phyloP scores from a whole-genome alignment of 2,113 vertebrate genomes.

The Tamias sibiricus region DNA sequence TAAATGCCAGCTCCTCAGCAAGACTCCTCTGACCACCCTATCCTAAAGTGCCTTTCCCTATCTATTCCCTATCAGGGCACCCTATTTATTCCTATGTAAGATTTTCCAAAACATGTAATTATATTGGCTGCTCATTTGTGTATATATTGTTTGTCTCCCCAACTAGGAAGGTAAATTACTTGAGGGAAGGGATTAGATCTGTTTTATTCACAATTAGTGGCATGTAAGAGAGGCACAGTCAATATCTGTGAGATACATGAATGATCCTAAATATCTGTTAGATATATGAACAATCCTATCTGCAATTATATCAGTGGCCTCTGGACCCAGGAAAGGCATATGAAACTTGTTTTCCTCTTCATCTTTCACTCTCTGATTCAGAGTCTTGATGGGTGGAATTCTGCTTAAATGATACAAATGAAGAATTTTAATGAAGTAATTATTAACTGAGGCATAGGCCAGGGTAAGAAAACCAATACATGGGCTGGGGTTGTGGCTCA shows the following conservation, averaged over 20 bases:
- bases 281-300: not conserved
- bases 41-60: not conserved
- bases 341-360: not conserved
- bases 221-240: not conserved
- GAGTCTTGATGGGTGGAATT: not conserved
- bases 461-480: not conserved
- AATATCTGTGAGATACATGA: not conserved
- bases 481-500: too few relatives aligned
- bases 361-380: not conserved
- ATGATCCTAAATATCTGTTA: not conserved
- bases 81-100: not conserved
- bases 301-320: not conserved
- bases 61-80: not conserved
- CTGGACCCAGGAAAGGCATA: not conserved
- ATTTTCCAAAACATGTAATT: slow-evolving; percentile 1
- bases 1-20: not conserved
- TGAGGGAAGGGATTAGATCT: not conserved
- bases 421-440: not conserved
- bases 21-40: not conserved
- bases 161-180: not conserved
- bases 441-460: not conserved
- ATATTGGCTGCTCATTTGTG: not conserved
- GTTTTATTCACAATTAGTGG: not conserved
- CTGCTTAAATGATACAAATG: not conserved
- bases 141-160: not conserved